phyloP scores from a whole-genome alignment of 1,140 invertebrate genomes.

The Geopemphigus sp. region DNA sequence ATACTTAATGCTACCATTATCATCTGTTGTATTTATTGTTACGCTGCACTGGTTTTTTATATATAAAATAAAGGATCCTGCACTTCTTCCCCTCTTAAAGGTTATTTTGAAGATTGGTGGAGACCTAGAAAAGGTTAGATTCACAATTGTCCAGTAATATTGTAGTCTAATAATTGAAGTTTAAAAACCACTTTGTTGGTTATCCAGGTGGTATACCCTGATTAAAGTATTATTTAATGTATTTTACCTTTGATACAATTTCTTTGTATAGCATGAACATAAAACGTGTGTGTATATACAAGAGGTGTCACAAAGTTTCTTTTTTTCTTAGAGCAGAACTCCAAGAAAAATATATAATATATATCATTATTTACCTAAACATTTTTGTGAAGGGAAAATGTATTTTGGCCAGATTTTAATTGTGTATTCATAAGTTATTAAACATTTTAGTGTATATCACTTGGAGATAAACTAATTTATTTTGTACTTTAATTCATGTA shows the following conservation, averaged over 20 bases:
- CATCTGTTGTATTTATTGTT: constrained; percentile 43
- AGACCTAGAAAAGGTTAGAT: constrained; percentile 87
- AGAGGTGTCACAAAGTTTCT: too few relatives aligned
- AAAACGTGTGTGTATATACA: background rate
- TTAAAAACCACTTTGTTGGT: constrained; percentile 24
- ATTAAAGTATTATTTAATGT: background rate
- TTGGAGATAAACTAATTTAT: constrained; percentile 11
- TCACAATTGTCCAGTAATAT: constrained; percentile 19
- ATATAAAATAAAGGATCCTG: constrained; percentile 70
- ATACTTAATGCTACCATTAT: background rate
- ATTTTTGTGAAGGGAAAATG: too few relatives aligned
- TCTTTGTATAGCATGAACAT: background rate
- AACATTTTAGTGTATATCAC: constrained; percentile 36
- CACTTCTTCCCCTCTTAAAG: constrained; percentile 89
- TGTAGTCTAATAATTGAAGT: background rate
- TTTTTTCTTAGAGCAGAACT: too few relatives aligned
- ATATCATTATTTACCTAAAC: too few relatives aligned
- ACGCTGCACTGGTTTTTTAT: constrained; percentile 21
- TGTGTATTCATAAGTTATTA: background rate
- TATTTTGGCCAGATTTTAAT: too few relatives aligned
- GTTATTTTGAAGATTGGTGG: constrained; percentile 95
- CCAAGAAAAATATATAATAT: too few relatives aligned
- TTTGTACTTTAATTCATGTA: background rate
- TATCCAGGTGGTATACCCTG: constrained; percentile 43
- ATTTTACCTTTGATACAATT: background rate